These are phyloP conservation scores for Dissostichus mawsoni DNA, from an alignment of 2,113 vertebrate genomes.

Conservation along the genomic window DNA sequence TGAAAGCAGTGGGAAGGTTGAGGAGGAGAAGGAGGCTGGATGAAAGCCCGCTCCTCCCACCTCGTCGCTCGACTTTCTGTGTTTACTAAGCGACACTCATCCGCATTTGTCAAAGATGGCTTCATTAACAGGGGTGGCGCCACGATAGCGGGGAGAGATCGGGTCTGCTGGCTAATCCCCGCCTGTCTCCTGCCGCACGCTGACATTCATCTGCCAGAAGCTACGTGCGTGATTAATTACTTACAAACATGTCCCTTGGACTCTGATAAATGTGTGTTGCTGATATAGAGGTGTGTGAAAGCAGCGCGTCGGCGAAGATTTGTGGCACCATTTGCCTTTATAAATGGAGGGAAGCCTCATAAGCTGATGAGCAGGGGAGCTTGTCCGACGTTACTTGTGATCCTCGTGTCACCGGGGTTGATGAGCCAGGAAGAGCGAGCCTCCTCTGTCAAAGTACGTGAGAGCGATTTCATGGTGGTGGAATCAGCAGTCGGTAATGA, in stretches of 20 bases:
- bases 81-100: constrained; percentile 63
- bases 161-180: constrained; percentile 63
- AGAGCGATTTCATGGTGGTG: constrained; percentile 63
- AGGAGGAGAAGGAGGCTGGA: constrained; percentile 50
- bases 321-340: constrained; percentile 56
- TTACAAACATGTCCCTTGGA: constrained; percentile 69
- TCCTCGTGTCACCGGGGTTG: constrained; percentile 61
- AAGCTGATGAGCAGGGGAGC: constrained; percentile 58
- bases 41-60: constrained; percentile 39
- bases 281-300: constrained; percentile 58
- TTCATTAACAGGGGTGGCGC: constrained; percentile 73
- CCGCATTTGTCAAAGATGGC: constrained; percentile 71
- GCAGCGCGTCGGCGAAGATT: constrained; percentile 54
- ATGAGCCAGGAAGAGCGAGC: constrained; percentile 57
- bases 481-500: constrained; percentile 51
- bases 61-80: constrained; percentile 24
- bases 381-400: constrained; percentile 54
- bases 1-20: constrained; percentile 46
- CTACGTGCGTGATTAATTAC: constrained; percentile 75
- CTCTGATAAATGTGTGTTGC: constrained; percentile 63
- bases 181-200: constrained; percentile 62
- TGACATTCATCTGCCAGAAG: constrained; percentile 74
- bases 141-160: constrained; percentile 56
- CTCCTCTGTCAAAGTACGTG: constrained; percentile 38
- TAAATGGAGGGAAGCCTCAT: constrained; percentile 54